Base-by-base conservation (phyloP, 2,797 vertebrate species). In the Paramormyrops hopkinsi region DNA sequence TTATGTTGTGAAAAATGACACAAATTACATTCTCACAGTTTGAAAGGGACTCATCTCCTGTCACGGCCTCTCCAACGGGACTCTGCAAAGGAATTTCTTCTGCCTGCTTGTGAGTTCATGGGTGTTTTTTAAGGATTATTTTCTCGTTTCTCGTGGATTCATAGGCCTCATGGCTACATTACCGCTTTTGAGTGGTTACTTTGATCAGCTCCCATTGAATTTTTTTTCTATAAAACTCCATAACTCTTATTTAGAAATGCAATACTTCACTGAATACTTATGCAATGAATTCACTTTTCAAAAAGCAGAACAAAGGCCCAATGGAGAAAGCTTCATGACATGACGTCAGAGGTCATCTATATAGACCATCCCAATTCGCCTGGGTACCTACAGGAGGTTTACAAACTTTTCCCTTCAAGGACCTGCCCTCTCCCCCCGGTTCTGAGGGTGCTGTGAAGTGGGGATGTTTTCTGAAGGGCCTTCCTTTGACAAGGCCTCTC, bases 401-500 rank as follows among this genome's bases (percentile, higher is more conserved):
- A 25, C 19, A 50, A 84, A 50, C 54, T 62, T 65, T 46, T 37
- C 59, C 86, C 56, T 46, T 46, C 56, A 69, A 79, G 17, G 59
- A 62, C 65, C 56, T 22, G 7, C 54, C 12, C 86, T 46, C 56
- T 3, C 5, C 29, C 56, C 29, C 53, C 19, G 6, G 2, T 76
- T 50, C 48, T 29, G 44, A n/a, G 62, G 6, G 9, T 44, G 65
- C 25, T 29, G n/a, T 56, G 88, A 83, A 89, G 41, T 50, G 79
- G 46, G 19, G 25, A 50, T 22, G 76, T 37, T 59, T 56, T 44
- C 19, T 29, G 12, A 44, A 59, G 19, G 3, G 29, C n/a, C 73
- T 2, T 88, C 82, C 41, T 88, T 89, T 89, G 84, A 87, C 85
- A 73, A 76, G 14, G 48, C 50, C 50, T 85, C 48, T 73, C 46